These are phyloP conservation scores for Aviceda subcristata DNA, from an alignment of 2,113 vertebrate species.

Conservation along the genomic window DNA sequence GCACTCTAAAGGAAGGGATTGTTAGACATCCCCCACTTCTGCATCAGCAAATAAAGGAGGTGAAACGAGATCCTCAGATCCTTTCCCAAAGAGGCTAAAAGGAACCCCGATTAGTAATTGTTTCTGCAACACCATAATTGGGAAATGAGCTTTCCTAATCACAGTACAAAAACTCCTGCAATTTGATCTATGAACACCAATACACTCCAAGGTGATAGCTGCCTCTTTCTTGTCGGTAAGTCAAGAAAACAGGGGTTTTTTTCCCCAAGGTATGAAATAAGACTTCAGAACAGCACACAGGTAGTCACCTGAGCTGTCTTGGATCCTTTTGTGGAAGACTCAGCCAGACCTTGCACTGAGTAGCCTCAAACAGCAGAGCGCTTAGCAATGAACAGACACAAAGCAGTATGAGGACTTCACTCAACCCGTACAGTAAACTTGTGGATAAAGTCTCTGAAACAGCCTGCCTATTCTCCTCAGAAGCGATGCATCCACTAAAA, in stretches of 20 bases:
- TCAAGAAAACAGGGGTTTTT: neutral
- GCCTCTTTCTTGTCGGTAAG: neutral
- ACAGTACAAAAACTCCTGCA: neutral
- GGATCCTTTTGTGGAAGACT: neutral
- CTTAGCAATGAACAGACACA: neutral
- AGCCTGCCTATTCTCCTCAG: neutral
- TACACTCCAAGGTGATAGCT: neutral
- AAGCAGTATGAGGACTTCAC: neutral
- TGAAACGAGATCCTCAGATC: neutral
- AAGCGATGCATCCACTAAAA: neutral
- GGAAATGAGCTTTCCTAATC: neutral
- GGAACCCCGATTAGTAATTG: neutral
- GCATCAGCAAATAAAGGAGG: neutral
- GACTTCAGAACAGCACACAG: neutral
- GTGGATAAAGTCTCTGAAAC: neutral
- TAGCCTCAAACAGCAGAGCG: neutral
- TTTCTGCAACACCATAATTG: neutral
- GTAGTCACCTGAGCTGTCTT: neutral
- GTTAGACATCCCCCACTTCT: neutral
- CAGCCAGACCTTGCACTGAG: neutral
- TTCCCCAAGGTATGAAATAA: neutral
- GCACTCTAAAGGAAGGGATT: neutral
- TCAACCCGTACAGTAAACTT: neutral
- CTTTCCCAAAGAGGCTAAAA: neutral
- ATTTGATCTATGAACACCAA: neutral